These are phyloP conservation scores for Gymnarchus niloticus DNA, from an alignment of 2,113 vertebrate genomes.

Conservation along the genomic window DNA sequence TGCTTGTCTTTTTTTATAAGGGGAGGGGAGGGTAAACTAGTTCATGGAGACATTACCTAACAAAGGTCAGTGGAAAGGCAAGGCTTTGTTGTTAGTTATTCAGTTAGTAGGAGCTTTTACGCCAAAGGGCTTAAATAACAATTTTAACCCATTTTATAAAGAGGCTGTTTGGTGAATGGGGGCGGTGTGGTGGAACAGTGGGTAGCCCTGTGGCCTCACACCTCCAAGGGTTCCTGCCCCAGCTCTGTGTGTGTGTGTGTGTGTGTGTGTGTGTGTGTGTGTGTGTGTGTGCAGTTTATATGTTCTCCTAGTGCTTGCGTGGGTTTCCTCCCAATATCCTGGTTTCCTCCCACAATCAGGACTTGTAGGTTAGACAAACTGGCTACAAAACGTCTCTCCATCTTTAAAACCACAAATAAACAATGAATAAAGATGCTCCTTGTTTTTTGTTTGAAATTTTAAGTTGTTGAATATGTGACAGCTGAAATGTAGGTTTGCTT, in stretches of 20 bases:
- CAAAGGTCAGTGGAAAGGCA: neutral
- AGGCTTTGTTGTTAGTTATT: neutral
- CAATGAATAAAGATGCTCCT: neutral
- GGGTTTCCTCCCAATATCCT: neutral
- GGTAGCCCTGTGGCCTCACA: neutral
- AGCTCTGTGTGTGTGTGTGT: neutral
- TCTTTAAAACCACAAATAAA: neutral
- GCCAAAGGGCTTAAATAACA: neutral
- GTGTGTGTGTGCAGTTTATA: neutral
- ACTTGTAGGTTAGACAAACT: neutral
- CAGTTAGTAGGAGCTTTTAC: neutral
- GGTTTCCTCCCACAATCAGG: neutral
- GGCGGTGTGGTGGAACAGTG: neutral
- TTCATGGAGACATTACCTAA: neutral
- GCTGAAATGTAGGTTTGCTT: slow-evolving; percentile 8
- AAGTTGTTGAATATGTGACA: neutral
- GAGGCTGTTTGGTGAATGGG: neutral
- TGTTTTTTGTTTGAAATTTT: neutral
- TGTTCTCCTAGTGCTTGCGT: neutral
- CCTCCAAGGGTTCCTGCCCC: neutral
- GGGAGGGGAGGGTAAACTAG: neutral
- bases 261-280: neutral
- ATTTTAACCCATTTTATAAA: slow-evolving; percentile 2
- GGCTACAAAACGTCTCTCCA: neutral
- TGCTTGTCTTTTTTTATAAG: neutral